Percentiles rank a stretch among this genome's conserved stretches.
Evolutionary conservation across 2,113 vertebrate genomes (phyloP).

Genomic region (Brachypteracias leptosomus): DNA sequence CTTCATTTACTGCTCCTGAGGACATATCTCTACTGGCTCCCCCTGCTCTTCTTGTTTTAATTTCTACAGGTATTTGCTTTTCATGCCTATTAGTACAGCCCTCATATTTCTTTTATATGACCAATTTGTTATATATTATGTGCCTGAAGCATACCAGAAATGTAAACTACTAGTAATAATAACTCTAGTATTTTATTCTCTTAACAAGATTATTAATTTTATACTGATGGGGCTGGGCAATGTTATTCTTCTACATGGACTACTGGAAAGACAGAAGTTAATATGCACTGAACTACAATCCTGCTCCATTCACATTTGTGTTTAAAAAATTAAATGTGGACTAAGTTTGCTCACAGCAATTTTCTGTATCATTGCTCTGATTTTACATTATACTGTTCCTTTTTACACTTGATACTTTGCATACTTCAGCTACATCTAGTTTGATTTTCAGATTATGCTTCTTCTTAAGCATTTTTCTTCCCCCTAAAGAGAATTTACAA

Average conservation of each 20-base stretch:
- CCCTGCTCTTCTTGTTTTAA: not conserved
- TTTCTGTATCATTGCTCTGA: not conserved
- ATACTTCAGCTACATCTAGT: not conserved
- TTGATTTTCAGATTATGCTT: not conserved
- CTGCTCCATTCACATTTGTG: not conserved
- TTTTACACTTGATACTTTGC: not conserved
- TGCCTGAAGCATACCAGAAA: not conserved
- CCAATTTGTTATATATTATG: not conserved
- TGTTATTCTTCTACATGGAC: not conserved
- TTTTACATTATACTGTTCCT: not conserved
- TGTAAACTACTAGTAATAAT: not conserved
- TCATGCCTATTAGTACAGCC: not conserved
- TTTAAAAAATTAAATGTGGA: not conserved
- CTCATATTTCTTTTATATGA: not conserved
- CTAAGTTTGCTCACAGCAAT: not conserved
- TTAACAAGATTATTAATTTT: constrained; percentile 12
- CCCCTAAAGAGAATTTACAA: not conserved
- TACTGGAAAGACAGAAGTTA: not conserved
- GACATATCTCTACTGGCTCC: not conserved
- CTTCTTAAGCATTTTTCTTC: not conserved
- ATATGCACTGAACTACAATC: not conserved
- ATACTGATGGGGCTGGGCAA: not conserved
- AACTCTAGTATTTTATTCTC: not conserved
- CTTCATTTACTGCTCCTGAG: not conserved
- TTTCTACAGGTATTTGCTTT: not conserved